Evolutionary conservation across 2,113 vertebrate species (phyloP).

Genomic region (Melanostigma gelatinosum): DNA sequence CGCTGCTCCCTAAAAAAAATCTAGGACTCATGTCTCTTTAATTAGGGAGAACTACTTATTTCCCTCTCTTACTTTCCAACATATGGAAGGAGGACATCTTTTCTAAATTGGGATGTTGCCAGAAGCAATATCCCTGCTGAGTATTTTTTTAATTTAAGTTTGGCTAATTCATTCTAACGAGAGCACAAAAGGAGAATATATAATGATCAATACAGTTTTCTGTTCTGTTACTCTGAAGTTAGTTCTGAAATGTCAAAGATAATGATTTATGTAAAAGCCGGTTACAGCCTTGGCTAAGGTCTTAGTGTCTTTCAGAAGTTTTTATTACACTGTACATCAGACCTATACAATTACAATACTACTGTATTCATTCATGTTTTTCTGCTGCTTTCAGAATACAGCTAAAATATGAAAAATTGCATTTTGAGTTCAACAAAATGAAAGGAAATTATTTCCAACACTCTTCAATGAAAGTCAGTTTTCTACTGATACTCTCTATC

Average conservation of each 20-base stretch:
- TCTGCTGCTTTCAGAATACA: too few species aligned
- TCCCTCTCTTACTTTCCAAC: slow-evolving; percentile 23
- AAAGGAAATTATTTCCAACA: too few species aligned
- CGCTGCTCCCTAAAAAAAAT: slow-evolving; percentile 6
- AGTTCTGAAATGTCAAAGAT: slow-evolving; percentile 34
- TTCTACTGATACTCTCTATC: too few species aligned
- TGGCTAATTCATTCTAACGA: slow-evolving; percentile 56
- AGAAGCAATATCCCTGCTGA: slow-evolving; percentile 35
- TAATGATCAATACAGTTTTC: slow-evolving; percentile 45
- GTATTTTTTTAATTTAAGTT: slow-evolving; percentile 23
- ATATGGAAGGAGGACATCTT: slow-evolving; percentile 53
- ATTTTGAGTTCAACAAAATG: too few species aligned
- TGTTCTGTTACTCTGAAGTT: slow-evolving; percentile 41
- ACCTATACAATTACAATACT: not conserved
- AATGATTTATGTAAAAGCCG: slow-evolving; percentile 33
- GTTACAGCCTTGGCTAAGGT: slow-evolving; percentile 11
- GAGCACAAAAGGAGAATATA: slow-evolving; percentile 43
- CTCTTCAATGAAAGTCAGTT: too few species aligned
- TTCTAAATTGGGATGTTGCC: slow-evolving; percentile 52
- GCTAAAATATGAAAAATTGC: too few species aligned
- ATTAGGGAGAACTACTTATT: slow-evolving; percentile 27
- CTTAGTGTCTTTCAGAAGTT: not conserved
- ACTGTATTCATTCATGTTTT: too few species aligned
- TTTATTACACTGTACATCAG: not conserved
- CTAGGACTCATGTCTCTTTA: slow-evolving; percentile 12